phyloP scores from a whole-genome alignment of 2,113 vertebrate species.

The Urocynchramus pylzowi region DNA sequence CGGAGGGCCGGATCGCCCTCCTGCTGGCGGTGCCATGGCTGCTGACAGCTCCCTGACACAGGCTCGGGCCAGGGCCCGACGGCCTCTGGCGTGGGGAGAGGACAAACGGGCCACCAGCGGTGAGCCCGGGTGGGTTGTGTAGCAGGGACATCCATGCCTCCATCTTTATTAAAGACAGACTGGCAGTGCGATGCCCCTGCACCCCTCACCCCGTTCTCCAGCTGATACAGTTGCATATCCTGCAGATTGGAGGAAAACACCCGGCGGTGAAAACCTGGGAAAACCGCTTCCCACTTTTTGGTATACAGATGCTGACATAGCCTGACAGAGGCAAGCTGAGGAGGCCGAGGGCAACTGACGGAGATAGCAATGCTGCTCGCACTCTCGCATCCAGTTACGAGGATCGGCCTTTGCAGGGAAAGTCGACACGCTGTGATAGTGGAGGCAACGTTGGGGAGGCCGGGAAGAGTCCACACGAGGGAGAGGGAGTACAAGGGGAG shows the following conservation, averaged over 20 bases:
- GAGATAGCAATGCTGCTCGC: neutral
- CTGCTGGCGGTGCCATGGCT: neutral
- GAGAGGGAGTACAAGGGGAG: neutral
- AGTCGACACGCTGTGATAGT: fast-evolving
- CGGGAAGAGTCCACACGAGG: neutral
- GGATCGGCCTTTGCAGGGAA: neutral
- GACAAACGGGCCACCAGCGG: neutral
- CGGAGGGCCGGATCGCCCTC: neutral
- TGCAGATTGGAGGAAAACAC: neutral
- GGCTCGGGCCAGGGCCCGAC: too few species aligned
- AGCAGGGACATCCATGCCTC: too few species aligned
- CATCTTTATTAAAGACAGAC: neutral
- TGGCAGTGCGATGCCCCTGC: neutral
- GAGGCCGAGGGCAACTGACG: neutral
- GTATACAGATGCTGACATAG: neutral
- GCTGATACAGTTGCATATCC: neutral
- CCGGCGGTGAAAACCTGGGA: neutral
- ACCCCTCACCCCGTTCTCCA: neutral
- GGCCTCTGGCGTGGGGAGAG: neutral
- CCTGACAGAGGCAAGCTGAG: neutral
- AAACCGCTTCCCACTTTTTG: neutral
- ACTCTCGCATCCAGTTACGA: neutral
- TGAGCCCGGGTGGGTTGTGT: fast-evolving
- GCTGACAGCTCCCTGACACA: neutral
- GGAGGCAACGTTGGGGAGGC: neutral